A percentile compares a stretch with the other conserved stretches of the same genome.
Conservation (phyloP, 92 coral and sea anemone species). For the Umimayanthus chanpuru region DNA sequence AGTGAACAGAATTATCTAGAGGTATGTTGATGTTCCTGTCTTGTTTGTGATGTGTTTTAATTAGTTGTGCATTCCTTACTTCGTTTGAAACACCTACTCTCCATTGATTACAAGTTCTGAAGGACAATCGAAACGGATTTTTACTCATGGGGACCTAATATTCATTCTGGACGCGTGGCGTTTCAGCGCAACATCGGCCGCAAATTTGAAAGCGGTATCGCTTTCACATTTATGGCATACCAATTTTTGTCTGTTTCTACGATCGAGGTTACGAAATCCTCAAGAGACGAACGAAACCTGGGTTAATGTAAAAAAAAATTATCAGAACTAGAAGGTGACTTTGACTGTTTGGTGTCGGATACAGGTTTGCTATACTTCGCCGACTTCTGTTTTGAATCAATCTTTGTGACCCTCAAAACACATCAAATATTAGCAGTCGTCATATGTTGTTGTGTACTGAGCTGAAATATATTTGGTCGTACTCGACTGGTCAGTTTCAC, state of each 20-base stretch:
- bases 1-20: constrained; percentile 19
- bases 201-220: not conserved
- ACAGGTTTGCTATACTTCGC: not conserved
- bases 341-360: not conserved
- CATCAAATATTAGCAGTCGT: not conserved
- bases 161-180: not conserved
- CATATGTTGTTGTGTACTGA: not conserved
- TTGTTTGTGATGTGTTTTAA: not conserved
- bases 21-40: constrained; percentile 24
- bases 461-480: not conserved
- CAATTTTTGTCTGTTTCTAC: not conserved
- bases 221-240: not conserved
- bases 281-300: not conserved
- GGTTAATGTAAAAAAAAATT: not conserved
- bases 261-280: not conserved
- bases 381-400: constrained; percentile 8
- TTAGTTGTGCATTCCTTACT: not conserved
- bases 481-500: not conserved
- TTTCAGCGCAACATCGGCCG: not conserved
- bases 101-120: not conserved
- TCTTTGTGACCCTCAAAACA: constrained; percentile 2
- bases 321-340: not conserved
- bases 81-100: not conserved
- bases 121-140: not conserved
- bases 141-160: not conserved